Evolutionary conservation across 2,797 vertebrate genomes (phyloP).

Genomic region (Yasuhikotakia modesta): DNA sequence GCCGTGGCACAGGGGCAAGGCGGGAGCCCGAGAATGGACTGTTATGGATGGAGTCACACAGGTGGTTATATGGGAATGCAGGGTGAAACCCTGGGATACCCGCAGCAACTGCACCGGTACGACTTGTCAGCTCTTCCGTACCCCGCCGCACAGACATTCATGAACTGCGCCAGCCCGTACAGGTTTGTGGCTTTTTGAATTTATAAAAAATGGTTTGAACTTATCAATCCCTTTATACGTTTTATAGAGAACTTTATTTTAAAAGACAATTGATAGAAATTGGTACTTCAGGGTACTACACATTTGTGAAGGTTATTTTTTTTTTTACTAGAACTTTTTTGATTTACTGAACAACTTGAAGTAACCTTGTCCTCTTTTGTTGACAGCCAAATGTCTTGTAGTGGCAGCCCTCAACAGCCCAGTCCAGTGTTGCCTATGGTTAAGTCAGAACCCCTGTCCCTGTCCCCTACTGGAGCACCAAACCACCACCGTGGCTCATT

Average conservation of each 20-base stretch:
- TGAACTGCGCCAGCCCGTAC: slow-evolving; percentile 77
- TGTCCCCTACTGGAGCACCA: slow-evolving; percentile 72
- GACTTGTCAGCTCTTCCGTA: slow-evolving; percentile 79
- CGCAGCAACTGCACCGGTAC: slow-evolving; percentile 79
- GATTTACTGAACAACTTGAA: no score
- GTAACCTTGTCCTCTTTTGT: background rate
- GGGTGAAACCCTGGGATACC: slow-evolving; percentile 77
- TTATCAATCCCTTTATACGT: no score
- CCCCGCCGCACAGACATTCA: slow-evolving; percentile 76
- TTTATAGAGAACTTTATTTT: no score
- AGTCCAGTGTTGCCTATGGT: slow-evolving; percentile 83
- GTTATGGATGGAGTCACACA: slow-evolving; percentile 78
- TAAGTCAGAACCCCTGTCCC: slow-evolving; percentile 72
- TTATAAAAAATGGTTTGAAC: no score
- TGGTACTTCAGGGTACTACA: no score
- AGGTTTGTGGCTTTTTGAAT: slow-evolving; percentile 69
- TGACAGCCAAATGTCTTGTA: slow-evolving; percentile 74
- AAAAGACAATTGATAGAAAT: no score
- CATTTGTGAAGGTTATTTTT: no score
- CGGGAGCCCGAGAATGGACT: slow-evolving; percentile 76
- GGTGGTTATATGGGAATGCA: slow-evolving; percentile 77
- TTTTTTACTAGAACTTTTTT: no score
- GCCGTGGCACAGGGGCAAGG: slow-evolving; percentile 75
- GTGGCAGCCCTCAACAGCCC: slow-evolving; percentile 71
- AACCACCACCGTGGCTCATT: slow-evolving; percentile 78